phyloP scores from a whole-genome alignment of 2,797 vertebrate genomes.

The Microchirus variegatus region DNA sequence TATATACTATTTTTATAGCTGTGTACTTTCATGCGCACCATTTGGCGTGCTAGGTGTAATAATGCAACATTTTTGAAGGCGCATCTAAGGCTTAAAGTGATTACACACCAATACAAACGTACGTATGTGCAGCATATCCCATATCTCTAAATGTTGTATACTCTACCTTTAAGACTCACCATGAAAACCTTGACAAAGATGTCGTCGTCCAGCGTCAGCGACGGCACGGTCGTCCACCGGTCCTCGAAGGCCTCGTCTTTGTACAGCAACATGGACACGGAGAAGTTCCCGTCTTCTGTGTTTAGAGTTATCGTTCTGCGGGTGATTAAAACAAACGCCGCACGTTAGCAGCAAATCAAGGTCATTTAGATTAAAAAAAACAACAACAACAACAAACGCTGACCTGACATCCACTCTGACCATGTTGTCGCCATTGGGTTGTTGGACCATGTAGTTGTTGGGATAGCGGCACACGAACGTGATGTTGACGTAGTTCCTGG shows the following conservation, averaged over 20 bases:
- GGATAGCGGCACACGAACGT: conserved; percentile 85
- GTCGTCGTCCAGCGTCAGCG: conserved; percentile 81
- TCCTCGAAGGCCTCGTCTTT: conserved; percentile 83
- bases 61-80: too few species aligned
- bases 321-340: neutral
- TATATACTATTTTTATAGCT: too few species aligned
- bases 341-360: neutral
- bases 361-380: neutral
- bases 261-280: conserved; percentile 80
- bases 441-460: conserved; percentile 81
- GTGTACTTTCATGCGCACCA: too few species aligned
- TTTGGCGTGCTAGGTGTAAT: too few species aligned
- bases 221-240: conserved; percentile 79
- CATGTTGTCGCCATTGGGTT: conserved; percentile 81
- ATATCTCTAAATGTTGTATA: too few species aligned
- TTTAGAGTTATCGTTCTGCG: conserved; percentile 81
- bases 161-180: conserved; percentile 41
- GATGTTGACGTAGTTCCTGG: conserved; percentile 83
- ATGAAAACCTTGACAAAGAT: conserved; percentile 85
- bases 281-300: conserved; percentile 86
- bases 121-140: too few species aligned
- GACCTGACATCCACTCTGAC: conserved; percentile 79
- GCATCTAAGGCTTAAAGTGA: too few species aligned
- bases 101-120: too few species aligned
- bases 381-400: neutral